Evolutionary conservation across 2,888 invertebrate species (phyloP).

Genomic region (Cephus nigrinus): DNA sequence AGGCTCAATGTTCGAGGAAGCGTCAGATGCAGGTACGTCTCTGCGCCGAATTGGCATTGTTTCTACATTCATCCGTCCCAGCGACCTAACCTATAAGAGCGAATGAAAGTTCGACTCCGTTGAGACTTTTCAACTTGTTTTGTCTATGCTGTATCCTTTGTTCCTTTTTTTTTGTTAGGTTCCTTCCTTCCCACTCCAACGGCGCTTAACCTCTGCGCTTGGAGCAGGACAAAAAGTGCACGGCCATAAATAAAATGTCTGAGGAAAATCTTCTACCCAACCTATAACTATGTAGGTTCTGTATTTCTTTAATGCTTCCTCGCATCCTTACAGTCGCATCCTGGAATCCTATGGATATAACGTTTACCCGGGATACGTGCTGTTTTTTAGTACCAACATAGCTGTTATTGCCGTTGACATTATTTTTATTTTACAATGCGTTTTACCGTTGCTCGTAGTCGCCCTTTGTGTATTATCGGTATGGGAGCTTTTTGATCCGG

Average conservation of each 20-base stretch:
- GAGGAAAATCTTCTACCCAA: not conserved
- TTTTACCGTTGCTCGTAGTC: not conserved
- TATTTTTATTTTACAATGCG: not conserved
- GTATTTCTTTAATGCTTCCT: not conserved
- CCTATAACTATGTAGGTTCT: not conserved
- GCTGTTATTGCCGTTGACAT: not conserved
- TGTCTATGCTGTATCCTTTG: not conserved
- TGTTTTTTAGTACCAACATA: not conserved
- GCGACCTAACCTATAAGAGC: not conserved
- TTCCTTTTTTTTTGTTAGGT: not conserved
- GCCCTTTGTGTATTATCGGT: not conserved
- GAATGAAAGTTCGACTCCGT: not conserved
- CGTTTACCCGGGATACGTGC: not conserved
- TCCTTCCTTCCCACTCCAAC: slow-evolving; percentile 15
- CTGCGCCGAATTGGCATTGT: not conserved
- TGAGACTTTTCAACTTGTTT: not conserved
- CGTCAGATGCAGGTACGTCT: not conserved
- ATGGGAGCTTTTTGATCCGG: not conserved
- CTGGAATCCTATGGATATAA: not conserved
- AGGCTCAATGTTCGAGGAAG: slow-evolving; percentile 29
- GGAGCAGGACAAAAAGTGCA: not conserved
- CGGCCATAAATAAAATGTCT: not conserved
- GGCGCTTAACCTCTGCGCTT: slow-evolving; percentile 20
- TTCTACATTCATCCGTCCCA: slow-evolving; percentile 7
- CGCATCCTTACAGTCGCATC: not conserved